A percentile compares a stretch with the other conserved stretches of the same genome.
These are phyloP conservation scores for Orthosia gracilis DNA, from an alignment of 2,888 invertebrate species.

Conservation along the genomic window DNA sequence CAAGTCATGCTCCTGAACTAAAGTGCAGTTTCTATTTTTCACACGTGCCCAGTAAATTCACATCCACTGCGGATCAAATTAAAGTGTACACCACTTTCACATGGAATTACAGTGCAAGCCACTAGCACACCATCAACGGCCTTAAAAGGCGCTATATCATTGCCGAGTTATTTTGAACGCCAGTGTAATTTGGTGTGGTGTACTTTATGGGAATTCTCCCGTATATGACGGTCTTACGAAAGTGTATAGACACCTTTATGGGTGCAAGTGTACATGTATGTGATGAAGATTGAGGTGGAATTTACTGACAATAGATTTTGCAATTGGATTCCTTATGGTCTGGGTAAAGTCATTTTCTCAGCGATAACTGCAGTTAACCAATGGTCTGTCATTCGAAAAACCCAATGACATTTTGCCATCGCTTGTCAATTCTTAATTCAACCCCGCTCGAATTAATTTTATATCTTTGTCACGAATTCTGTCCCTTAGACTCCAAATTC, in stretches of 20 bases:
- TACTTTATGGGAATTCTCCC: conserved; percentile 69
- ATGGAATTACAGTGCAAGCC: conserved; percentile 69
- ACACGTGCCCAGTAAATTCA: conserved; percentile 68
- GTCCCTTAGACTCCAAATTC: too few species aligned
- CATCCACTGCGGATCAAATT: conserved; percentile 71
- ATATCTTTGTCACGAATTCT: background rate
- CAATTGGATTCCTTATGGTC: background rate
- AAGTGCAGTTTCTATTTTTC: conserved; percentile 71
- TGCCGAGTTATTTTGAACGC: conserved; percentile 71
- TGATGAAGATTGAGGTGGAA: conserved; percentile 33
- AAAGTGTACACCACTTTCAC: conserved; percentile 70
- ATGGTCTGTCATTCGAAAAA: too few species aligned
- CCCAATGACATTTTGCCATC: too few species aligned
- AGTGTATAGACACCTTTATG: conserved; percentile 46
- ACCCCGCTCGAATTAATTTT: background rate
- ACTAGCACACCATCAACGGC: conserved; percentile 54
- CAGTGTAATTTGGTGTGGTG: conserved; percentile 69
- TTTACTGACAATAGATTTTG: conserved; percentile 29
- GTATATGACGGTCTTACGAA: conserved; percentile 58
- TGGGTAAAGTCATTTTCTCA: too few species aligned
- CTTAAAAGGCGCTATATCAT: conserved; percentile 72
- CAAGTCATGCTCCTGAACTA: conserved; percentile 58
- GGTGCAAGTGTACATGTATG: conserved; percentile 30
- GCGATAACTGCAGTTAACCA: too few species aligned
- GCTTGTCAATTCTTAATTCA: too few species aligned